phyloP scores from a whole-genome alignment of 2,113 vertebrate genomes.

The Agelaius phoeniceus region DNA sequence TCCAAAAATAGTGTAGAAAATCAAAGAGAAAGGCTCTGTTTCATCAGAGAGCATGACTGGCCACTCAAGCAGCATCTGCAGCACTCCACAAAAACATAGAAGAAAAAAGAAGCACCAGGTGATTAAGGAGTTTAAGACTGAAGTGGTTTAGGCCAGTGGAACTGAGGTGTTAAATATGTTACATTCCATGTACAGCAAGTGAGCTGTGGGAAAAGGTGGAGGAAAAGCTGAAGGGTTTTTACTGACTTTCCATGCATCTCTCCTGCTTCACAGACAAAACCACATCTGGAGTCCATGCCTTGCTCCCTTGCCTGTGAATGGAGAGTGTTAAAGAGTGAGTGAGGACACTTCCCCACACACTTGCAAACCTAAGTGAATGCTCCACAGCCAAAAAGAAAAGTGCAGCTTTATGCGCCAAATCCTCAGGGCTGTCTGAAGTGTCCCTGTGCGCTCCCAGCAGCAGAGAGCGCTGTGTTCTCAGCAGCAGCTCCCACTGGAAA shows the following conservation, averaged over 20 bases:
- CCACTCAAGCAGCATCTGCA: background rate
- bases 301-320: background rate
- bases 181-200: background rate
- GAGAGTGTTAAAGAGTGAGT: accelerated
- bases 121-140: background rate
- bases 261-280: background rate
- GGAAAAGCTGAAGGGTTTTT: background rate
- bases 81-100: accelerated
- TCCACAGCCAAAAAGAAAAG: background rate
- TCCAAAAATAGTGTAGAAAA: background rate
- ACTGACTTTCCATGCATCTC: background rate
- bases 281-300: background rate
- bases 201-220: background rate
- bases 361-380: background rate
- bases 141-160: background rate
- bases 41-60: background rate
- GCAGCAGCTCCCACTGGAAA: background rate
- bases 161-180: background rate
- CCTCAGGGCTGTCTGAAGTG: background rate
- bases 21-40: background rate
- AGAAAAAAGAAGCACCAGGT: background rate
- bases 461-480: background rate
- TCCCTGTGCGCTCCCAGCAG: background rate
- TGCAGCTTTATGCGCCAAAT: background rate
- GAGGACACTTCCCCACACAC: background rate